Conservation (phyloP, 2,797 vertebrate genomes). For the Hyperoplus immaculatus region DNA sequence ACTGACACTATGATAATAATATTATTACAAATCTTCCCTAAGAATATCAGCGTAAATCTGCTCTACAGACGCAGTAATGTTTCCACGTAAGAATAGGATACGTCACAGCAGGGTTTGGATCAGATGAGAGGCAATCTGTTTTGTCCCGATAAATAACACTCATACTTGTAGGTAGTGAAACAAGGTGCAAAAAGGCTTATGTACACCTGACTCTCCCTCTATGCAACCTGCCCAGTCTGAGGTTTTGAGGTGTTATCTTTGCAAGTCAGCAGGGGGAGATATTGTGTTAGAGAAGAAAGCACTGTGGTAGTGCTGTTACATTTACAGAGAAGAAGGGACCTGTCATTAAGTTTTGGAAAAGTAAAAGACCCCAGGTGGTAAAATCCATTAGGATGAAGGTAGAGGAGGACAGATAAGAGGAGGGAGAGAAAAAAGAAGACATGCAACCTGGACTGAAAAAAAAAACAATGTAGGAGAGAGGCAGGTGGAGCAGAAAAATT, state of each 20-base stretch:
- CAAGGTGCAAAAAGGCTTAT: background rate
- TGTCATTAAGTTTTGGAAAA: constrained; percentile 63
- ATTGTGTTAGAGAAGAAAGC: constrained; percentile 50
- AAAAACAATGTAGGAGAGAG: constrained; percentile 20
- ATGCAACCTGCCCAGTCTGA: background rate
- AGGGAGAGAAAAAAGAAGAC: background rate
- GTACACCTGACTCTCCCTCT: background rate
- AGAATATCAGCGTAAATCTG: background rate
- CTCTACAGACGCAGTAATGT: background rate
- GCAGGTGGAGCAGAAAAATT: constrained; percentile 19
- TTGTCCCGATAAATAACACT: background rate
- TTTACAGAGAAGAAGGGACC: constrained; percentile 37
- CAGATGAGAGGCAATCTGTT: background rate
- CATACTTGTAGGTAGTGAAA: background rate
- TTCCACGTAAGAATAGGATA: background rate
- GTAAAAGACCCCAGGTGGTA: constrained; percentile 67
- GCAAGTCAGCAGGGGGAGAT: constrained; percentile 72
- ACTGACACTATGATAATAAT: background rate
- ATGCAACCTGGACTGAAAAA: constrained; percentile 9
- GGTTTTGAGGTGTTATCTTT: background rate
- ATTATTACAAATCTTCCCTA: background rate
- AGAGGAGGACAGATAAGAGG: constrained; percentile 45
- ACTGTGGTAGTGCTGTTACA: constrained; percentile 27
- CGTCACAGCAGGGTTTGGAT: background rate
- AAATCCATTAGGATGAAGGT: constrained; percentile 67